A percentile compares a stretch with the other conserved stretches of the same genome.
Evolutionary conservation across 2,113 vertebrate species (phyloP).

Genomic region (Tauraco erythrolophus): DNA sequence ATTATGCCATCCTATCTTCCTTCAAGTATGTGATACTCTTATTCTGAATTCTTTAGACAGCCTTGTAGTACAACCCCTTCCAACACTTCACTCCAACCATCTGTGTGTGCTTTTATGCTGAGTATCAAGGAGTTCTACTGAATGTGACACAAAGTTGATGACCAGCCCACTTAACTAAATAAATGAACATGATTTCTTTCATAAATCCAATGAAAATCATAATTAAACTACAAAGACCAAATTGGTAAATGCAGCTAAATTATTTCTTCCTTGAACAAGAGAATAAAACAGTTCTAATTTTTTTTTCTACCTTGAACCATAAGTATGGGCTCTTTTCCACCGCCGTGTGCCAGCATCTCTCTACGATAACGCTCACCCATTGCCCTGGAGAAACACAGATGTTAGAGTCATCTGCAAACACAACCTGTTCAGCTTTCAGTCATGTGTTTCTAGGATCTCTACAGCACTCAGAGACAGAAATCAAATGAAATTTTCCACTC

Average conservation of each 20-base stretch:
- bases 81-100: not conserved
- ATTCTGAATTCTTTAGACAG: not conserved
- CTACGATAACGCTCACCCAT: constrained; percentile 93
- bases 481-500: not conserved
- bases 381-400: constrained; percentile 79
- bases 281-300: not conserved
- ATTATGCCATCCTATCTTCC: not conserved
- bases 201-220: not conserved
- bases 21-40: not conserved
- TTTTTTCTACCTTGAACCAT: constrained; percentile 92
- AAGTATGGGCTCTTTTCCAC: constrained; percentile 91
- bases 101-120: not conserved
- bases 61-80: not conserved
- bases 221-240: not conserved
- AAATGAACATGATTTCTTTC: not conserved
- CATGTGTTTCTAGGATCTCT: not conserved
- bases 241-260: not conserved
- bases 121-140: not conserved
- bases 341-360: constrained; percentile 95
- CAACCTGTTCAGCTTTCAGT: not conserved
- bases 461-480: not conserved
- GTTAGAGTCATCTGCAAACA: constrained; percentile 65
- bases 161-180: not conserved
- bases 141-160: not conserved
- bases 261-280: not conserved